phyloP scores from a whole-genome alignment of 1,140 invertebrate genomes.

The Calosoma granatense region DNA sequence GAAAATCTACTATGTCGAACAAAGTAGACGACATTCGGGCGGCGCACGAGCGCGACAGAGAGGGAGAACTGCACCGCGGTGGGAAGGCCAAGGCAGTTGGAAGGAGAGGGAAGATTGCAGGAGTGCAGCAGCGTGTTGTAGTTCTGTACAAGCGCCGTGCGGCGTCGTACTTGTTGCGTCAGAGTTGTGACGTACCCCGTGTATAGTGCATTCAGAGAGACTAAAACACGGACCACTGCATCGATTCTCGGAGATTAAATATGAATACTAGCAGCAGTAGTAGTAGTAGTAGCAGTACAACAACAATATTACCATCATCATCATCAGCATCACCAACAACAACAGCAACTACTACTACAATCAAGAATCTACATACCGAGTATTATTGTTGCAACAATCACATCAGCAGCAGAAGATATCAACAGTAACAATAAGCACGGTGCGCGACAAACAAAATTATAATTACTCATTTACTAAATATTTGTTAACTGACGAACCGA shows the following conservation, averaged over 20 bases:
- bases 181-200: conserved; percentile 32
- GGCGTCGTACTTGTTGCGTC: conserved; percentile 37
- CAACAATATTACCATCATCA: too few species aligned
- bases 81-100: conserved; percentile 1
- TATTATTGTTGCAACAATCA: too few species aligned
- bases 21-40: conserved; percentile 17
- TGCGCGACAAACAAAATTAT: too few species aligned
- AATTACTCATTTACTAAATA: too few species aligned
- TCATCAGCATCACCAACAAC: too few species aligned
- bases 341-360: too few species aligned
- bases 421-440: too few species aligned
- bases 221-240: conserved; percentile 3
- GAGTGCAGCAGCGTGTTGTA: background rate
- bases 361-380: too few species aligned
- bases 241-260: conserved; percentile 8
- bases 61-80: background rate
- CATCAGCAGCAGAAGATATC: too few species aligned
- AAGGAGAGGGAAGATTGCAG: conserved; percentile 8
- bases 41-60: background rate
- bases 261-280: background rate
- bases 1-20: conserved; percentile 10
- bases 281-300: too few species aligned
- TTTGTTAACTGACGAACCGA: too few species aligned
- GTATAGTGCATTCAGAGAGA: conserved; percentile 21
- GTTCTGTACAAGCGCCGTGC: conserved; percentile 31